Evolutionary conservation across 2,797 vertebrate species (phyloP), one percentile per base, ranked within the genome.

Genomic region (Forpus xanthops): DNA sequence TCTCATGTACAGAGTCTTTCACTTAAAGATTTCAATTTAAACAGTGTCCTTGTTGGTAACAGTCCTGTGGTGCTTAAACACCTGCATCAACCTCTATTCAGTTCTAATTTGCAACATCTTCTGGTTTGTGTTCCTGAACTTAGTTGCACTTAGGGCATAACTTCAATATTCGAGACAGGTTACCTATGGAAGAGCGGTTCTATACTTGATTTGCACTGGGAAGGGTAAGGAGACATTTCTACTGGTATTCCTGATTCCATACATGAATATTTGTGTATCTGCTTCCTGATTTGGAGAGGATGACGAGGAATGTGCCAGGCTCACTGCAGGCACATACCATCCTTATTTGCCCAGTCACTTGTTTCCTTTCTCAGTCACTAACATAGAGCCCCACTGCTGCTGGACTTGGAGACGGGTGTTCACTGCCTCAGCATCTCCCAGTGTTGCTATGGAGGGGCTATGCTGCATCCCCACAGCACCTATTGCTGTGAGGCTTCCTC

Each of bases 371-470:
- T 60, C 90, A 58, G 44, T 74, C 80, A 28, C 62, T 79, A 82
- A 62, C 80, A 53, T 58, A 35, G 67, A 89, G 73, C 50, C 62
- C 77, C 50, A 8, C 20, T 14, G 87, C 90, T 89, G 39, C 88
- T 91, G 93, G 37, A 4, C 50, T 58, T 76, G 67, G 86, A 56
- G 49, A 90, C 42, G 67, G 88, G 70, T 91, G 83, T 85, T 97
- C 33, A 2, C 47, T 58, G 47, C 79, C 76, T 86, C 87, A 13
- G 74, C 77, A 76, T 52, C 85, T 87, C 25, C 88, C 89, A 45
- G 86, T 72, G 25, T 7, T 44, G 81, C 35, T 17, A 21, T 11
- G 66, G 85, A 47, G 89, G 90, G 85, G 74, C 90, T 44, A 30
- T 8, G 0, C 52, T 5, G 12, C 61, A 28, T 53, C 89, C 91